Percentiles rank a stretch among this genome's conserved stretches.
These are phyloP conservation scores for Idaea biselata DNA, from an alignment of 2,888 invertebrate species.

Conservation along the genomic window DNA sequence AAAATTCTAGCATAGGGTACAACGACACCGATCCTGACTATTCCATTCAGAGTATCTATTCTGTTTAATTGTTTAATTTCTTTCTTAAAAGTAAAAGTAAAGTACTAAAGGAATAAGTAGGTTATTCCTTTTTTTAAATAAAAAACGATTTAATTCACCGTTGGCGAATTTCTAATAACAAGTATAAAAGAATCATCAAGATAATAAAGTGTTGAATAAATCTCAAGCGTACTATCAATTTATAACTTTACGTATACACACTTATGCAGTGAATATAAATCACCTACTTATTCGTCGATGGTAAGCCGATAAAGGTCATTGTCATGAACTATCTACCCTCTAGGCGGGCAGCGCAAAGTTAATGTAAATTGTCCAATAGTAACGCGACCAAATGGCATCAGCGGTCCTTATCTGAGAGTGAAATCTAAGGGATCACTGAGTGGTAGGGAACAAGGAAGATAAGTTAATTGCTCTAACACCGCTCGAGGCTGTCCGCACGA, in stretches of 20 bases:
- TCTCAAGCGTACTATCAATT: slow-evolving; percentile 2
- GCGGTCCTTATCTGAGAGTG: slow-evolving; percentile 55
- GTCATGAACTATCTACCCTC: slow-evolving; percentile 66
- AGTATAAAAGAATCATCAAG: not conserved
- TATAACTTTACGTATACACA: slow-evolving; percentile 22
- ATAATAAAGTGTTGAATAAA: not conserved
- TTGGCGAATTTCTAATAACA: too few relatives aligned
- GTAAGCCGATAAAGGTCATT: slow-evolving; percentile 66
- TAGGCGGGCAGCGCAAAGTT: slow-evolving; percentile 42
- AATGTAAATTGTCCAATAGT: slow-evolving; percentile 73
- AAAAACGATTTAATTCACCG: too few relatives aligned
- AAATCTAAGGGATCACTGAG: slow-evolving; percentile 62
- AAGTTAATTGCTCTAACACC: slow-evolving; percentile 68
- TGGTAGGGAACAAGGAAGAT: slow-evolving; percentile 55
- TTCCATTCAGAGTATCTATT: too few relatives aligned
- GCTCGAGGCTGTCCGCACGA: slow-evolving; percentile 47
- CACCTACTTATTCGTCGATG: slow-evolving; percentile 57
- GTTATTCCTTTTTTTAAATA: too few relatives aligned
- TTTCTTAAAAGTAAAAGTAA: too few relatives aligned
- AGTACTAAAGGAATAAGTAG: too few relatives aligned
- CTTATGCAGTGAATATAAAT: slow-evolving; percentile 62
- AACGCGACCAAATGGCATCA: slow-evolving; percentile 72
- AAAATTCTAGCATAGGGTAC: too few relatives aligned
- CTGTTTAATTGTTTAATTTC: too few relatives aligned
- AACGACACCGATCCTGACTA: too few relatives aligned